Evolutionary conservation across 1,140 invertebrate species (phyloP), one percentile per base, ranked within the genome.

Genomic region (Alviniconcha marisindica): DNA sequence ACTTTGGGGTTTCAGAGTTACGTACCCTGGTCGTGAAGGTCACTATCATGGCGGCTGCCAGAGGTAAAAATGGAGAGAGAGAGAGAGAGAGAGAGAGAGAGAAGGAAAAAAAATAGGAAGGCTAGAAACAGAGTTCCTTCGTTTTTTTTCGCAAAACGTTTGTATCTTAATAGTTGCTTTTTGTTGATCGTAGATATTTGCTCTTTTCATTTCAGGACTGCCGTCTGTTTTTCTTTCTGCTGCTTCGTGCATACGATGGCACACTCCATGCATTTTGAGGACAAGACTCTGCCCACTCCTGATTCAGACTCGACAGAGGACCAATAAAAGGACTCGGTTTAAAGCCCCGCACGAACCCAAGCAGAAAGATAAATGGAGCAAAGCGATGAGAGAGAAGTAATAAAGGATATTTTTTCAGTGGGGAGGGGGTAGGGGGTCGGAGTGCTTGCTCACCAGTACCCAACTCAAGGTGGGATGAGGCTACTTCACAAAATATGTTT

Each of bases 331-430:
- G n/a, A n/a, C 56, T 48, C 71, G 69, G 31, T 44, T 28, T 33
- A 76, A 66, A 40, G 60, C 78, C 18, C 85, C 85, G n/a, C 79
- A 84, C 63, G 85, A 54, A 38, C 51, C 85, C 42, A 80, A 86
- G 42, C 60, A 84, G 12, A 82, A 69, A 40, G 40, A 42, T 21
- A 81, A 81, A 51, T 84, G 79, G 82, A 69, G 42, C 40, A 82
- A 79, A 71, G 24, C 33, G 56, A 18, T 69, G 56, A 78, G 76
- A 42, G 28, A 80, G 56, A 80, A 33, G 69, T 84, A 44, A 54
- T n/a, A n/a, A n/a, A n/a, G n/a, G n/a, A n/a, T n/a, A n/a, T n/a
- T n/a, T n/a, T n/a, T n/a, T n/a, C n/a, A n/a, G n/a, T n/a, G n/a
- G n/a, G n/a, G n/a, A n/a, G n/a, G n/a, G n/a, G n/a, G n/a, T n/a